Conservation (phyloP, 2,113 vertebrate species). For the Corythoichthys haematopterus region DNA sequence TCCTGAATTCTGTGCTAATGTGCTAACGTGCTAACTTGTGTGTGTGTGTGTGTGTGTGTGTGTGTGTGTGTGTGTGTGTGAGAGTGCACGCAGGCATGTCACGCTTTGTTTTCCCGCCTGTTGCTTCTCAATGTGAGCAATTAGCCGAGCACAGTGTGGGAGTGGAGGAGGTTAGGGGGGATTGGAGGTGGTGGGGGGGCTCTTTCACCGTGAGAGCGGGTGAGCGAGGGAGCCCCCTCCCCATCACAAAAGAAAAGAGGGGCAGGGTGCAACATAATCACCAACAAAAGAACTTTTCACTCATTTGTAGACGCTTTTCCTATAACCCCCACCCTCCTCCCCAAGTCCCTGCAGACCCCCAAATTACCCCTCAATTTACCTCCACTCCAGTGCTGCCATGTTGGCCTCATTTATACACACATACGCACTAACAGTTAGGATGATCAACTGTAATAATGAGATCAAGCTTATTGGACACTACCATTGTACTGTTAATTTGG, state of each 20-base stretch:
- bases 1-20: not conserved
- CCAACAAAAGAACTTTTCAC: constrained; percentile 67
- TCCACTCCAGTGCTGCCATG: not conserved
- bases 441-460: constrained; percentile 1
- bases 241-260: constrained; percentile 39
- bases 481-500: too few relatives aligned
- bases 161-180: constrained; percentile 15
- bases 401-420: constrained; percentile 1
- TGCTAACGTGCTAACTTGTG: not conserved
- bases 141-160: constrained; percentile 70
- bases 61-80: constrained; percentile 37
- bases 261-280: constrained; percentile 52
- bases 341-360: constrained; percentile 1
- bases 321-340: constrained; percentile 17
- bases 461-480: too few relatives aligned
- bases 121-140: constrained; percentile 81
- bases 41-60: constrained; percentile 10
- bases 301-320: constrained; percentile 48
- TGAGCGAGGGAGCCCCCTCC: constrained; percentile 23
- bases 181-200: constrained; percentile 15
- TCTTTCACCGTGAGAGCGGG: constrained; percentile 52
- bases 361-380: not conserved
- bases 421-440: not conserved
- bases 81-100: constrained; percentile 73
- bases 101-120: constrained; percentile 78